These are phyloP conservation scores for Thecophora atra DNA, from an alignment of 2,888 invertebrate genomes.

Conservation along the genomic window DNA sequence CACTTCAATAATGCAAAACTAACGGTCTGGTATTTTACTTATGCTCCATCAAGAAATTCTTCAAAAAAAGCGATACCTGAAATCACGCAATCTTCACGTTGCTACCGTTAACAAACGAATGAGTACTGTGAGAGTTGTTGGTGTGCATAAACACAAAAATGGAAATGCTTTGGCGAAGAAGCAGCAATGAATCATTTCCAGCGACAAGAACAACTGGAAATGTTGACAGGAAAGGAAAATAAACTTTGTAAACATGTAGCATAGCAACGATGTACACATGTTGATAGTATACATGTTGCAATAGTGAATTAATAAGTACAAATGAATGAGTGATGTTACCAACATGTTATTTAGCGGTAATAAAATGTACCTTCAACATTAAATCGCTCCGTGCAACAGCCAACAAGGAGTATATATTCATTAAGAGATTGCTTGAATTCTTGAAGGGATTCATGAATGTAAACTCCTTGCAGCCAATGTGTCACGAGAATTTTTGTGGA, in stretches of 20 bases:
- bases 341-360: no score
- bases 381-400: no score
- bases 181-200: constrained; percentile 45
- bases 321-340: no score
- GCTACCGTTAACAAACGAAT: constrained; percentile 54
- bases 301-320: no score
- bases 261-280: no score
- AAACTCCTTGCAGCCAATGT: background rate
- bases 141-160: constrained; percentile 41
- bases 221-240: constrained; percentile 44
- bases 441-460: no score
- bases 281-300: background rate
- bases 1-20: no score
- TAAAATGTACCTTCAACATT: no score
- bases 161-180: constrained; percentile 34
- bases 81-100: constrained; percentile 36
- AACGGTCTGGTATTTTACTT: background rate
- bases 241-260: no score
- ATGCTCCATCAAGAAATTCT: background rate
- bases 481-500: no score
- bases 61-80: background rate
- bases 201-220: constrained; percentile 45
- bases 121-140: constrained; percentile 42
- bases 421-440: no score
- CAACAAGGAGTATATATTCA: no score